Evolutionary conservation across 2,888 invertebrate genomes (phyloP).

Genomic region (Melanostoma scalare): DNA sequence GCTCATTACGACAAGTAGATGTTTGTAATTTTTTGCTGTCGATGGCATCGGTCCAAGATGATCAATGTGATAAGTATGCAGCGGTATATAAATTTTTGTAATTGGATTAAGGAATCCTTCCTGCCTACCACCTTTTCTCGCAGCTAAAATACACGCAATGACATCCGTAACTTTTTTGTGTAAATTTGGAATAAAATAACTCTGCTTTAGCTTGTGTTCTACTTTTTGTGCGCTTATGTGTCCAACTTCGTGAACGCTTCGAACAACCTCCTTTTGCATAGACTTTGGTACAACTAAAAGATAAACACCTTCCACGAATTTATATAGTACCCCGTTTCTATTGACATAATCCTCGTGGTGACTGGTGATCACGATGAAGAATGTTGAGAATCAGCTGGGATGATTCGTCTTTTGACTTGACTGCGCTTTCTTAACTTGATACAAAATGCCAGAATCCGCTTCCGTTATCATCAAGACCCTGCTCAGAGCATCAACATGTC

Average conservation of each 20-base stretch:
- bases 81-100: slow-evolving; percentile 71
- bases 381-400: slow-evolving; percentile 1
- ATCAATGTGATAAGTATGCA: slow-evolving; percentile 75
- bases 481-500: slow-evolving; percentile 54
- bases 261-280: slow-evolving; percentile 32
- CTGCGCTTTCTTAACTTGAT: slow-evolving; percentile 4
- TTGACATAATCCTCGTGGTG: slow-evolving; percentile 41
- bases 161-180: no score
- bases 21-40: no score
- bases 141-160: no score
- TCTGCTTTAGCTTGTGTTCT: not conserved
- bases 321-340: slow-evolving; percentile 32
- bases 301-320: slow-evolving; percentile 48
- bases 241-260: slow-evolving; percentile 12
- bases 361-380: slow-evolving; percentile 32
- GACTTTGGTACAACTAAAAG: slow-evolving; percentile 33
- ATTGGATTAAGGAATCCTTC: slow-evolving; percentile 77
- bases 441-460: slow-evolving; percentile 19
- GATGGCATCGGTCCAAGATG: slow-evolving; percentile 71
- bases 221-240: slow-evolving; percentile 17
- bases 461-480: slow-evolving; percentile 5
- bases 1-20: no score
- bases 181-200: no score
- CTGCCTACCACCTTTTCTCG: slow-evolving; percentile 74
- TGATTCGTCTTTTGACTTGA: no score